These are phyloP conservation scores for Sesia apiformis DNA, from an alignment of 2,888 invertebrate species.

Conservation along the genomic window DNA sequence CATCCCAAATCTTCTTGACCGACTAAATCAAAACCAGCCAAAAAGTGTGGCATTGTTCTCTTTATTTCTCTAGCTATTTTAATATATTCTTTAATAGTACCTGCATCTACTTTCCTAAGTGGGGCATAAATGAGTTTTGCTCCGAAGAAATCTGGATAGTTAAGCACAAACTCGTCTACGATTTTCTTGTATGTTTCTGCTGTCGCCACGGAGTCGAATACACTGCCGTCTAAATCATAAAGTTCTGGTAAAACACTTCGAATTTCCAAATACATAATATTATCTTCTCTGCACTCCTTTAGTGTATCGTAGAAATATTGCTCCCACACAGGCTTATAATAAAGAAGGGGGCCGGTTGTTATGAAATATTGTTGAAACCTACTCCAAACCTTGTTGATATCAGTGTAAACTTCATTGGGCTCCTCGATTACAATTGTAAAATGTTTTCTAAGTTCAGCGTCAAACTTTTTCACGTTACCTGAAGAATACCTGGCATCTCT, in stretches of 20 bases:
- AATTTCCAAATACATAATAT: slow-evolving; percentile 81
- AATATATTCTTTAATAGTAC: slow-evolving; percentile 62
- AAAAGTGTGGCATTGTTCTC: slow-evolving; percentile 74
- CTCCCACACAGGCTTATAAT: slow-evolving; percentile 78
- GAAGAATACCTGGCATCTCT: slow-evolving; percentile 59
- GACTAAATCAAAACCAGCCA: slow-evolving; percentile 89
- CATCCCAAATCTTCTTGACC: slow-evolving; percentile 85
- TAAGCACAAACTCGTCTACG: slow-evolving; percentile 69
- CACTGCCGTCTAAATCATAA: slow-evolving; percentile 79
- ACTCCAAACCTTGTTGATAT: slow-evolving; percentile 76
- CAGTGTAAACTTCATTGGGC: slow-evolving; percentile 51
- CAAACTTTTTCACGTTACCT: slow-evolving; percentile 64
- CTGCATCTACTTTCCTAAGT: slow-evolving; percentile 49
- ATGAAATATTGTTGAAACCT: slow-evolving; percentile 73
- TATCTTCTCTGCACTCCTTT: slow-evolving; percentile 77
- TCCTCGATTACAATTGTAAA: slow-evolving; percentile 73
- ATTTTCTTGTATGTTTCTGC: slow-evolving; percentile 72
- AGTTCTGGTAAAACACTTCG: slow-evolving; percentile 76
- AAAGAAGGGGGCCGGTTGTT: slow-evolving; percentile 64
- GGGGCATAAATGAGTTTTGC: slow-evolving; percentile 82
- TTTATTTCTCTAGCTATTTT: slow-evolving; percentile 54
- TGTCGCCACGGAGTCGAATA: slow-evolving; percentile 66
- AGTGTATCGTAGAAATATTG: slow-evolving; percentile 79
- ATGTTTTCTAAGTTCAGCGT: slow-evolving; percentile 61
- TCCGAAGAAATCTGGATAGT: slow-evolving; percentile 79